A percentile compares a stretch with the other conserved stretches of the same genome.
These are phyloP conservation scores for Neuroterus valhalla DNA, from an alignment of 1,140 invertebrate species.

Conservation along the genomic window DNA sequence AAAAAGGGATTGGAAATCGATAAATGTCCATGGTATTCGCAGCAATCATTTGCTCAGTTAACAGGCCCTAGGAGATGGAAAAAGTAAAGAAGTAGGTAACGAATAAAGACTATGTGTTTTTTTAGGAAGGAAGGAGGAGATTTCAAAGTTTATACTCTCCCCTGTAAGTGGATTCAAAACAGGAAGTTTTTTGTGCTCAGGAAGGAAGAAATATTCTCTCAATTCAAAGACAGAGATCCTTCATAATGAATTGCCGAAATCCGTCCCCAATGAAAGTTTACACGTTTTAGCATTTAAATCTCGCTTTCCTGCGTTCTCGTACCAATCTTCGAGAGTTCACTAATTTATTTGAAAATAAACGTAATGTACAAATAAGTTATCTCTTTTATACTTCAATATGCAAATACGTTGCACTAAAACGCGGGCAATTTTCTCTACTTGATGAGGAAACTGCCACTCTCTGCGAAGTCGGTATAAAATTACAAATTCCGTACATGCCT, in stretches of 20 bases:
- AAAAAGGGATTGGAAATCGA: too few relatives aligned
- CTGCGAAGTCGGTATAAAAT: background rate
- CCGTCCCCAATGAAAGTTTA: background rate
- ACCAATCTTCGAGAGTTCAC: background rate
- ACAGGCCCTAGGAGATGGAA: too few relatives aligned
- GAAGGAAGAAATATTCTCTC: background rate
- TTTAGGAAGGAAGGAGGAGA: too few relatives aligned
- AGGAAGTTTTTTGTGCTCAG: too few relatives aligned
- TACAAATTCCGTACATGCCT: slow-evolving; percentile 16
- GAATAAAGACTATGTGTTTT: too few relatives aligned
- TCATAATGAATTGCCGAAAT: background rate
- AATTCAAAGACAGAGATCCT: background rate
- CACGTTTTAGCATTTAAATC: background rate
- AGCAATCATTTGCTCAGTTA: too few relatives aligned
- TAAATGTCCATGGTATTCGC: too few relatives aligned
- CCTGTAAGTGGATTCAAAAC: too few relatives aligned
- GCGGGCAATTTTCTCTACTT: slow-evolving; percentile 1
- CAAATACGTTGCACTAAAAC: background rate
- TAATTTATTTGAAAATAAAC: background rate
- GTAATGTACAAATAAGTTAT: background rate
- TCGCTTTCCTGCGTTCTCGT: background rate
- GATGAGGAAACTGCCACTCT: slow-evolving; percentile 1
- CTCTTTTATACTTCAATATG: background rate
- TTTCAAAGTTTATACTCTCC: too few relatives aligned
- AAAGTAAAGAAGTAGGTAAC: too few relatives aligned